These are phyloP conservation scores for Catharus ustulatus DNA, from an alignment of 2,797 vertebrate species.

Conservation along the genomic window DNA sequence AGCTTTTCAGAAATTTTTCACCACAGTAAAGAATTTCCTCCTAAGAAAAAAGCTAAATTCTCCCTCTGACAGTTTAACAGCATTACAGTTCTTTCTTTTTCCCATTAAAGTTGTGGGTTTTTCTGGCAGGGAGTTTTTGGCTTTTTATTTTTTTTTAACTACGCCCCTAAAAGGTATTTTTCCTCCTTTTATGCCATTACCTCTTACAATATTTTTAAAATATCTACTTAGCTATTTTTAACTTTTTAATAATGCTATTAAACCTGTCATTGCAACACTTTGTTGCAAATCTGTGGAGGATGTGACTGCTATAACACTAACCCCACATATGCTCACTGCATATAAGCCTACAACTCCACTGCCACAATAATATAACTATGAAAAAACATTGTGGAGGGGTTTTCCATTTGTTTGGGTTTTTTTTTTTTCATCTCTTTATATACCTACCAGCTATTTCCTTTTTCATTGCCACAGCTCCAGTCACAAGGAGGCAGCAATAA, in stretches of 20 bases:
- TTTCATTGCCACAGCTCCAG: neutral
- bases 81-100: neutral
- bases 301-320: neutral
- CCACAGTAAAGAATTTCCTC: neutral
- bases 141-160: neutral
- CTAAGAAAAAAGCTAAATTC: neutral
- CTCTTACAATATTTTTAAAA: neutral
- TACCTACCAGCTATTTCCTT: neutral
- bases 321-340: neutral
- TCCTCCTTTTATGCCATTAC: neutral
- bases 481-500: neutral
- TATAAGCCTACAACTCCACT: neutral
- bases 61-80: neutral
- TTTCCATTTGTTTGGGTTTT: neutral
- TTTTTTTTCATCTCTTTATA: neutral
- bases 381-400: neutral
- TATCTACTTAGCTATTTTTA: neutral
- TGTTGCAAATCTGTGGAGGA: neutral
- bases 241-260: neutral
- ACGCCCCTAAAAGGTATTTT: neutral
- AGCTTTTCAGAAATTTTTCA: too few relatives aligned
- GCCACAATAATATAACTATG: neutral
- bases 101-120: neutral
- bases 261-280: neutral
- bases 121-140: neutral